Base-by-base conservation (phyloP, 2,888 invertebrate species). In the Drosophila macrospina region DNA sequence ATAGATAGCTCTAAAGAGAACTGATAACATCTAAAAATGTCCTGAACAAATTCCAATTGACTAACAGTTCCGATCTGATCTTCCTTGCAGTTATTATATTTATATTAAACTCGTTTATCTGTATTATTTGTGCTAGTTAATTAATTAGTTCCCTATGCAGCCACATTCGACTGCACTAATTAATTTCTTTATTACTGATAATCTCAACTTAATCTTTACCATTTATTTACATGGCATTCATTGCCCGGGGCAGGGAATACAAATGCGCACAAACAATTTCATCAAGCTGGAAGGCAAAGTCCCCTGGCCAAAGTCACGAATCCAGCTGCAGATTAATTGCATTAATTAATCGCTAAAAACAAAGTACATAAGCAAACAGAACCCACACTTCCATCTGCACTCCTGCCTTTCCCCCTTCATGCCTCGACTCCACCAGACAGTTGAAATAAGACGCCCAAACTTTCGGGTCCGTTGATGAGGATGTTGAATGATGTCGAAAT, bases 301-400 rank as follows among this genome's bases (percentile, higher is more conserved):
- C 62, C 41, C 10, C 41, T 34, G 37, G 54, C 45, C 61, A 60
- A 47, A 73, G 74, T 44, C 56, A 73, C 59, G 70, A 69, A 83
- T 80, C 82, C 88, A 88, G 87, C 84, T 86, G 78, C 91, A 89
- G 90, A 91, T 91, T 91, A 91, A 91, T 91, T 91, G 91, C 82
- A 85, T 86, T 91, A 91, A 91, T 91, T 91, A 91, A 91, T 91
- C 89, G 89, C 86, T 85, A 73, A 87, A 78, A 86, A 86, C 77
- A 81, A 87, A 82, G 78, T 76, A 77, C 69, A 84, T 72, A 70
- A 78, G 83, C 54, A 75, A 70, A 81, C 78, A 84, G 55, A 32
- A 8, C 1, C 26, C 28, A 10, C 37, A 30, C 2, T 20, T 30
- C 16, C 36, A 24, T 10, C 39, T 36, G 8, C 37, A 15, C 37